Evolutionary conservation across 1,140 invertebrate genomes (phyloP).

Genomic region (Drosophila seguyi): DNA sequence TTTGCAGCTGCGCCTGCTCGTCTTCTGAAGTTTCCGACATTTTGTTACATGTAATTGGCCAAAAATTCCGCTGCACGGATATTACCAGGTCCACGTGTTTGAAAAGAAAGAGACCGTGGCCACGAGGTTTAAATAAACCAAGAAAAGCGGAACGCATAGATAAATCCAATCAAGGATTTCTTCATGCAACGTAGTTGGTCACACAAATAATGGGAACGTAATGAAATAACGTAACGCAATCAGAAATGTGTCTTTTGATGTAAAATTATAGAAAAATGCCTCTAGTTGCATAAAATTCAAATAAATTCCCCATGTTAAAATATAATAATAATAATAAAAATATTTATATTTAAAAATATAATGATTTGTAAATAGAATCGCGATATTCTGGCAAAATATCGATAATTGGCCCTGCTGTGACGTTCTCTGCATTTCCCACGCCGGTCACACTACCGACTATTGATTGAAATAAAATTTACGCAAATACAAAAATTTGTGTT

Average conservation of each 20-base stretch:
- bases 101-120: constrained; percentile 8
- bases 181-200: neutral
- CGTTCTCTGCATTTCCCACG: neutral
- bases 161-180: too few species aligned
- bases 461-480: constrained; percentile 64
- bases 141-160: neutral
- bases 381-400: neutral
- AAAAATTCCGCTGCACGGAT: constrained; percentile 7
- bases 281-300: too few species aligned
- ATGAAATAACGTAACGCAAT: neutral
- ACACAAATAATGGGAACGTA: neutral
- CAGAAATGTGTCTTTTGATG: too few species aligned
- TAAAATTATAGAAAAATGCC: too few species aligned
- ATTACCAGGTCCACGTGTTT: constrained; percentile 67
- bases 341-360: too few species aligned
- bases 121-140: neutral
- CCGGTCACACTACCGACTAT: constrained; percentile 32
- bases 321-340: too few species aligned
- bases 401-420: neutral
- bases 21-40: constrained; percentile 84
- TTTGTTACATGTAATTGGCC: constrained; percentile 44
- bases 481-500: constrained; percentile 60
- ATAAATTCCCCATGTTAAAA: too few species aligned
- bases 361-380: too few species aligned
- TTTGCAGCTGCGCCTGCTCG: constrained; percentile 57